Conservation (phyloP, 2,113 vertebrate species). For the Chloropsis cyanopogon region DNA sequence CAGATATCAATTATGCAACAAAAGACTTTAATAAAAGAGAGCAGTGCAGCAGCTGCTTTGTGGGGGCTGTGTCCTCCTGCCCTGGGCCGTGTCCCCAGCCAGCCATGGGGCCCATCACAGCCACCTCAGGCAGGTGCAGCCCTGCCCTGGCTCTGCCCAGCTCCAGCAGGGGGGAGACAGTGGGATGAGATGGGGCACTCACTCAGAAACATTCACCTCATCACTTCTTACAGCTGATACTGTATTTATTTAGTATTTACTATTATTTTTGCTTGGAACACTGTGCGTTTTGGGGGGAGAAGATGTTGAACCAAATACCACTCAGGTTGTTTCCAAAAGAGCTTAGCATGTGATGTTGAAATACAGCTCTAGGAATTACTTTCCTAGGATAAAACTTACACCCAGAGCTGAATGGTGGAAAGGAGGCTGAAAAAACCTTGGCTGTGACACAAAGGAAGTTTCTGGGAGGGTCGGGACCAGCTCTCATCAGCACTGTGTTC, state of each 20-base stretch:
- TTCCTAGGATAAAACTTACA: neutral
- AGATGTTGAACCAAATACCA: neutral
- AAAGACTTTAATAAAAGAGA: neutral
- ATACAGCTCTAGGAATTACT: neutral
- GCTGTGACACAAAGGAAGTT: neutral
- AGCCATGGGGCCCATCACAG: neutral
- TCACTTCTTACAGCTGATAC: neutral
- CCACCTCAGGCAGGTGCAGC: rapidly evolving
- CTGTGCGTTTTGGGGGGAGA: neutral
- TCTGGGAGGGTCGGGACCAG: neutral
- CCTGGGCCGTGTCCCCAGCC: neutral
- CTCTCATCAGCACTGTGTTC: neutral
- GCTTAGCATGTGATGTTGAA: neutral
- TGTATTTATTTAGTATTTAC: neutral
- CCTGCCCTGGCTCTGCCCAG: neutral
- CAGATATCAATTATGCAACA: neutral
- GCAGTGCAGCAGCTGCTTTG: neutral
- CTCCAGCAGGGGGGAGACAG: neutral
- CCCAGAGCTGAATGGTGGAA: neutral
- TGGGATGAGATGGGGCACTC: neutral
- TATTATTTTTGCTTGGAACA: neutral
- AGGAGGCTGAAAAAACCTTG: neutral
- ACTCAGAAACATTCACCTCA: neutral
- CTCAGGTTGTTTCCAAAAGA: neutral
- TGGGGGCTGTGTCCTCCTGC: neutral